Evolutionary conservation across 2,888 invertebrate genomes (phyloP).

Genomic region (Diaphora mendica): DNA sequence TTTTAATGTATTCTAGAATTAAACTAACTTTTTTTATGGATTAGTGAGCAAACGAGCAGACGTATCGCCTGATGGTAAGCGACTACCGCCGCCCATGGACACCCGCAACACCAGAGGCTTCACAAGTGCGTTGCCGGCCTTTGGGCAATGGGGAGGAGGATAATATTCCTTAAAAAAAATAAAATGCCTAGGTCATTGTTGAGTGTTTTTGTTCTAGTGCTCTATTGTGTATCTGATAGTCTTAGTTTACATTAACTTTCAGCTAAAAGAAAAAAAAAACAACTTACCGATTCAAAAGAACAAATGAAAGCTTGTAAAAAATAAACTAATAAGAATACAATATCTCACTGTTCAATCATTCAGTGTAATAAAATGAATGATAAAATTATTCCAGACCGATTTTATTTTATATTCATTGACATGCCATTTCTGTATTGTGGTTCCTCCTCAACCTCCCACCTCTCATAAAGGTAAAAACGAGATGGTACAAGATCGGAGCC

Average conservation of each 20-base stretch:
- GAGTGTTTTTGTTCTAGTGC: too few relatives aligned
- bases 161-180: too few relatives aligned
- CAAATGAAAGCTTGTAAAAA: not conserved
- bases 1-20: too few relatives aligned
- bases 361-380: not conserved
- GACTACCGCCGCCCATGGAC: too few relatives aligned
- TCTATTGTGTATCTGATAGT: not conserved
- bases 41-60: too few relatives aligned
- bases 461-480: constrained; percentile 1
- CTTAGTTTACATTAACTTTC: not conserved
- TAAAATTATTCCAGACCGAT: not conserved
- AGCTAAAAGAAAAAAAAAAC: too few relatives aligned
- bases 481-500: constrained; percentile 11
- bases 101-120: too few relatives aligned
- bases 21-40: too few relatives aligned
- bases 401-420: constrained; percentile 1
- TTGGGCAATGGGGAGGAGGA: too few relatives aligned
- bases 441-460: not conserved
- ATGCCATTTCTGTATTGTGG: not conserved
- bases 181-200: too few relatives aligned
- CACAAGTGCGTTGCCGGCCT: too few relatives aligned
- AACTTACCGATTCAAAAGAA: not conserved
- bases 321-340: not conserved
- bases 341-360: not conserved
- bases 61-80: too few relatives aligned